Conservation (phyloP, 2,888 invertebrate species). For the Steromphala cineraria region DNA sequence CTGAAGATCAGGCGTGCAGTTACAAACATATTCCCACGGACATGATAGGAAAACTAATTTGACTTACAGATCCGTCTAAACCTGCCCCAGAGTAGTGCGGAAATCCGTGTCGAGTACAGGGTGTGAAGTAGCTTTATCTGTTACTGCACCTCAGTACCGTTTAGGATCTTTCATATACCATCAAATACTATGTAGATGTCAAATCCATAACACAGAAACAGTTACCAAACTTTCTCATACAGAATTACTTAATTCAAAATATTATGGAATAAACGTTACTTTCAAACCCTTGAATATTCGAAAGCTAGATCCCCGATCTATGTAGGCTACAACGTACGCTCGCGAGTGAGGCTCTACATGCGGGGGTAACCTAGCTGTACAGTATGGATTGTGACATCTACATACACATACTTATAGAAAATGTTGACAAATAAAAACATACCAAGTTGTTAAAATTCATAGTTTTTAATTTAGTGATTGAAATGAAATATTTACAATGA, state of each 20-base stretch:
- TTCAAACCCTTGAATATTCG: neutral
- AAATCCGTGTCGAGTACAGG: no score
- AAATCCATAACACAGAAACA: no score
- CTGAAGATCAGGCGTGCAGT: no score
- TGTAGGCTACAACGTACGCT: neutral
- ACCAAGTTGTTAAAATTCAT: neutral
- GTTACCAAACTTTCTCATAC: no score
- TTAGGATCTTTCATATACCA: no score
- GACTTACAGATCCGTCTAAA: no score
- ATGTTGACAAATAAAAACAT: neutral
- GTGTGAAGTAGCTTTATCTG: no score
- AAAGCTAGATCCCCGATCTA: neutral
- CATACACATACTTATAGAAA: neutral
- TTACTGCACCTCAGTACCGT: no score
- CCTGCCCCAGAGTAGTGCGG: neutral
- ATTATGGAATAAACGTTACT: neutral
- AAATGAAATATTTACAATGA: constrained; percentile 10
- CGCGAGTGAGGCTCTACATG: neutral
- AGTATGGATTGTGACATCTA: neutral
- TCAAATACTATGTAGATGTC: no score
- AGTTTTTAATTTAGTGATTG: constrained; percentile 1
- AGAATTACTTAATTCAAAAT: no score
- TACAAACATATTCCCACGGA: no score
- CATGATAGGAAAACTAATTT: no score
- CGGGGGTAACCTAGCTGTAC: neutral